Evolutionary conservation across 2,888 invertebrate species (phyloP), one percentile per base, ranked within the genome.

Genomic region (Drosophila austrosaltans): DNA sequence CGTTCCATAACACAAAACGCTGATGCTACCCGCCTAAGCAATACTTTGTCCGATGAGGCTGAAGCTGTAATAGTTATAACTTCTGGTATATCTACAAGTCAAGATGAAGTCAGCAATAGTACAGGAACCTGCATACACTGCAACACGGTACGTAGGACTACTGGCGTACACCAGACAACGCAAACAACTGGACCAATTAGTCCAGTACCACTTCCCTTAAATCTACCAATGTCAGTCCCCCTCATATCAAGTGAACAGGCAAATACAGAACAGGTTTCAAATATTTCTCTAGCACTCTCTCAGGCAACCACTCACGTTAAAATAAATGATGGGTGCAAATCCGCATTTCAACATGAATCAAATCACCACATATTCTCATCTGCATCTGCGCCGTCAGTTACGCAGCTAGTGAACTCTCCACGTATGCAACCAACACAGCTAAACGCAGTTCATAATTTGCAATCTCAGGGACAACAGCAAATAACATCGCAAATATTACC

Each of bases 141-240:
- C 64, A 92, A 92, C 64, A 92, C 92, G 3, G 89, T 91, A 8
- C 87, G 92, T 1, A 87, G 93, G 1, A 92, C 93, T 3, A 92
- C 93, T 2, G 93, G 93, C 2, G 93, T 93, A 0, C 93, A 93
- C 75, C 93, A 93, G 66, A 93, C 92, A 2, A 93, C 93, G 0
- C 93, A 93, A 69, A 92, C 92, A 12, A 93, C 93, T n/a, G 93
- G 92, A 0, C 93, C 93, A 0, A 91, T 93, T 3, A 93, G 93
- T 40, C 92, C 92, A 1, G 87, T 92, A 3, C 92, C 92, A 10
- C 81, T 91, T 63, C 84, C 87, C n/a, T 63, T 85, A 28, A 64
- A 78, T 2, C 57, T 70, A 16, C 61, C 80, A 6, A 56, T 69
- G 10, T n/a, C 72, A 5, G 62, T 74, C 20, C 75, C 72, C n/a